Percentiles rank a stretch among this genome's conserved stretches.
phyloP scores from a whole-genome alignment of 1,140 invertebrate species.

The Sarcophaga peregrina region DNA sequence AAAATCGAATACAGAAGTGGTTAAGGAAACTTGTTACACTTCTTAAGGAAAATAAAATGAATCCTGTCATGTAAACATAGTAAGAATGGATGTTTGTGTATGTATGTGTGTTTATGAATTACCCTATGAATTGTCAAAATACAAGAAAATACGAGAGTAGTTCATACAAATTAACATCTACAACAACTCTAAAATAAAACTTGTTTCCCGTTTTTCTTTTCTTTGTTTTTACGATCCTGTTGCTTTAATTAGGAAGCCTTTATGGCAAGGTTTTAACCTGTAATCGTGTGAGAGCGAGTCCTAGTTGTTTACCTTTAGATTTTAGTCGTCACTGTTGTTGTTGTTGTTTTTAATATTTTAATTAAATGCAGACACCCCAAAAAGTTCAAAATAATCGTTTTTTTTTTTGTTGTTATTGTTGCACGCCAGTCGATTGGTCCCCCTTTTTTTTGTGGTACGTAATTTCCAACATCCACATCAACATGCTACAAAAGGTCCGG shows the following conservation, averaged over 20 bases:
- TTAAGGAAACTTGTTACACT: constrained; percentile 24
- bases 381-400: background rate
- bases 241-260: constrained; percentile 4
- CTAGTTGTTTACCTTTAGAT: constrained; percentile 25
- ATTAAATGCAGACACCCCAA: constrained; percentile 38
- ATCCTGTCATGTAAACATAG: background rate
- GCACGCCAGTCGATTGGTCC: background rate
- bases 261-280: background rate
- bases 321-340: too few relatives aligned
- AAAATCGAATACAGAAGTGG: background rate
- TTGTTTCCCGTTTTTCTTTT: background rate
- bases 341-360: constrained; percentile 38
- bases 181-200: constrained; percentile 23
- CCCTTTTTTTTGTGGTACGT: background rate
- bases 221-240: background rate
- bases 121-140: constrained; percentile 11
- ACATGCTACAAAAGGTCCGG: background rate
- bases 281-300: background rate
- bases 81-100: background rate
- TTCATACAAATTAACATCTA: constrained; percentile 36
- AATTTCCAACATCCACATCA: background rate
- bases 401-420: constrained; percentile 1
- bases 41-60: background rate
- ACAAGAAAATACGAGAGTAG: background rate
- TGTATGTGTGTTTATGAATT: background rate